Percentiles rank a stretch among this genome's conserved stretches.
phyloP scores from a whole-genome alignment of 1,140 invertebrate species.

The Piezodorus guildinii region DNA sequence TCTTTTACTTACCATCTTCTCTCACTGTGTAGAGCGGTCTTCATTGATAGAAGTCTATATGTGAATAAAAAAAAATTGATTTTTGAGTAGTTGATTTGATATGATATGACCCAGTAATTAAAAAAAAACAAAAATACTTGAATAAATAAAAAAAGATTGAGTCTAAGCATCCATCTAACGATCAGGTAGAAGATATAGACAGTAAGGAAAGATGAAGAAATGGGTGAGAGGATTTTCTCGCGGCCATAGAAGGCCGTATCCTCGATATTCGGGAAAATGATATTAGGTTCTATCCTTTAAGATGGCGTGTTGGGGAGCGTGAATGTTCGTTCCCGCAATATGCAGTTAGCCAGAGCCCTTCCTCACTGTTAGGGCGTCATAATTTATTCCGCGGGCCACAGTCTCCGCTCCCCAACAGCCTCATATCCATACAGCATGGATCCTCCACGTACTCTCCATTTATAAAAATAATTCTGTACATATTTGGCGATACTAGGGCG shows the following conservation, averaged over 20 bases:
- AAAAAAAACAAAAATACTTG: too few species aligned
- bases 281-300: neutral
- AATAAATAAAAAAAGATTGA: too few species aligned
- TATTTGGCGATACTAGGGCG: neutral
- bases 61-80: too few species aligned
- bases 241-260: neutral
- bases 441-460: neutral
- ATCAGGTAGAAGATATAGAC: too few species aligned
- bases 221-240: neutral
- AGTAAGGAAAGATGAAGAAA: neutral
- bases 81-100: too few species aligned
- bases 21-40: too few species aligned
- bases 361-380: neutral
- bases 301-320: neutral
- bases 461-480: slow-evolving; percentile 7
- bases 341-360: neutral
- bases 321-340: neutral
- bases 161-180: too few species aligned
- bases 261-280: neutral
- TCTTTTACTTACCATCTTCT: too few species aligned
- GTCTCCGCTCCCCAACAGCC: too few species aligned
- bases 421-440: too few species aligned
- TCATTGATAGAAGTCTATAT: too few species aligned
- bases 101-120: too few species aligned
- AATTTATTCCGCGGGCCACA: neutral